These are phyloP conservation scores for Papilio polyxenes DNA, from an alignment of 1,140 invertebrate genomes.

Conservation along the genomic window DNA sequence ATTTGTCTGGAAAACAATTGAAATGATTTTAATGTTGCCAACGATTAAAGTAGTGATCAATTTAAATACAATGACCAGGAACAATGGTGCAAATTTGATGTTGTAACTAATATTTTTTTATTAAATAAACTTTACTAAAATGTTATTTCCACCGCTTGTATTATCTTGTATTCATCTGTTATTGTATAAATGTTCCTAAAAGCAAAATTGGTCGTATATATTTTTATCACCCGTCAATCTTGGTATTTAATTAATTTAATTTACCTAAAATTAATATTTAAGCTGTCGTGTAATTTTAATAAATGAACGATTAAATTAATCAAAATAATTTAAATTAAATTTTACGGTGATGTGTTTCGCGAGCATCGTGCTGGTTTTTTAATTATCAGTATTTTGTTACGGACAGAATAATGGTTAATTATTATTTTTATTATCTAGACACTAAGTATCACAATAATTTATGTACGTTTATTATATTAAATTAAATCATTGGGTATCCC, in stretches of 20 bases:
- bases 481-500: slow-evolving; percentile 12
- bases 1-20: slow-evolving; percentile 9
- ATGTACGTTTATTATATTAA: slow-evolving; percentile 35
- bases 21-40: neutral
- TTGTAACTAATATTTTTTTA: too few relatives aligned
- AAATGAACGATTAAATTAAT: slow-evolving; percentile 43
- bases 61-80: too few relatives aligned
- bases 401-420: slow-evolving; percentile 56
- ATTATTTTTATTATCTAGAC: slow-evolving; percentile 48
- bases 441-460: slow-evolving; percentile 42
- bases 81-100: too few relatives aligned
- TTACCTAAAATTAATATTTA: neutral
- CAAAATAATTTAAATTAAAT: slow-evolving; percentile 52
- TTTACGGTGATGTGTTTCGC: slow-evolving; percentile 50
- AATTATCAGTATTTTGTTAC: slow-evolving; percentile 59
- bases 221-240: neutral
- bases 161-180: too few relatives aligned
- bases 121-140: too few relatives aligned
- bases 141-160: too few relatives aligned
- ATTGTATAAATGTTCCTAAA: neutral
- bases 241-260: neutral
- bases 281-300: neutral
- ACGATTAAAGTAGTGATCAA: neutral
- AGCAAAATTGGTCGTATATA: neutral
- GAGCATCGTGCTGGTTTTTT: slow-evolving; percentile 52